Conservation (phyloP, 1,140 invertebrate species). For the Magallana angulata region DNA sequence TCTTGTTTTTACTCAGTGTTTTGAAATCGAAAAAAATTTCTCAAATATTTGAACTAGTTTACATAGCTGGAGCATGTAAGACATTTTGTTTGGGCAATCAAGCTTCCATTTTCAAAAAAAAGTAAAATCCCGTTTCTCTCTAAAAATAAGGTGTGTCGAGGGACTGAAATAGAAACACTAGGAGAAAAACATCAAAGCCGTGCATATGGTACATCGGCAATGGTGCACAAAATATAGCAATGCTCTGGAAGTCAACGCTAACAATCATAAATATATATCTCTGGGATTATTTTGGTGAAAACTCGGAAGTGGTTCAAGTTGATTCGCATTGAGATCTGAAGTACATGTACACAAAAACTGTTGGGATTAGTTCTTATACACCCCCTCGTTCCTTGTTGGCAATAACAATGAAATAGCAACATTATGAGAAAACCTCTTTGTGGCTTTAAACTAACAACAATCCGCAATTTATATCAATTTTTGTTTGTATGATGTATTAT, state of each 20-base stretch:
- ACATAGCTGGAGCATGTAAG: not conserved
- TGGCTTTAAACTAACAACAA: not conserved
- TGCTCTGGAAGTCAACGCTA: slow-evolving; percentile 2
- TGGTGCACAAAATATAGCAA: slow-evolving; percentile 2
- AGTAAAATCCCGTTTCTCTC: not conserved
- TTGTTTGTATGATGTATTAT: too few species aligned
- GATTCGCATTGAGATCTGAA: slow-evolving; percentile 10
- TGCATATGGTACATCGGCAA: slow-evolving; percentile 10
- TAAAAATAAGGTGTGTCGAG: slow-evolving; percentile 12
- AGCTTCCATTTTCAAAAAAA: not conserved
- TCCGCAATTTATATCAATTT: not conserved
- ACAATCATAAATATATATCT: slow-evolving; percentile 20
- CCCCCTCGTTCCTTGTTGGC: slow-evolving; percentile 11
- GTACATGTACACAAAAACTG: not conserved
- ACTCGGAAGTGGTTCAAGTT: slow-evolving; percentile 17
- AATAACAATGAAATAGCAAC: not conserved
- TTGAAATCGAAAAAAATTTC: not conserved
- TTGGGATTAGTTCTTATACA: not conserved
- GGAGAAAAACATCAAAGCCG: slow-evolving; percentile 1
- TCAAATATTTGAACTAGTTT: not conserved
- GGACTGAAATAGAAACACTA: slow-evolving; percentile 6
- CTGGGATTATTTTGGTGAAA: slow-evolving; percentile 7
- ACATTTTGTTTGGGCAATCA: not conserved
- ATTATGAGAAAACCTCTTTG: slow-evolving; percentile 15
- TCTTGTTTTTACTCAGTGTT: not conserved